Evolutionary conservation across 2,113 vertebrate species (phyloP).

Genomic region (Galeopterus variegatus): DNA sequence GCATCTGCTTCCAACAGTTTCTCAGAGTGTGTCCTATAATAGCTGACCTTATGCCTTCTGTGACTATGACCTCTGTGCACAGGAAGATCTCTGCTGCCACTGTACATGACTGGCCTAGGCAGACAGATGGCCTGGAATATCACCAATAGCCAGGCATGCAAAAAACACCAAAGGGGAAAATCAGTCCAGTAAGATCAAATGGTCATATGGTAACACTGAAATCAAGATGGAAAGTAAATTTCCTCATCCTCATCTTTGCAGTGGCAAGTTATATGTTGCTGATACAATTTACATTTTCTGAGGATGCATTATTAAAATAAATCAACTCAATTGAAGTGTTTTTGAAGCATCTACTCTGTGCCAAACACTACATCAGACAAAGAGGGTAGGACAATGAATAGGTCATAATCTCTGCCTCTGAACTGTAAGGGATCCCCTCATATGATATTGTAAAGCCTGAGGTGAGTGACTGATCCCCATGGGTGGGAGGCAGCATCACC

Average conservation of each 20-base stretch:
- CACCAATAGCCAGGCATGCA: constrained; percentile 11
- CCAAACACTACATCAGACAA: background rate
- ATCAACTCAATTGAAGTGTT: background rate
- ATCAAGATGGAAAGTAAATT: background rate
- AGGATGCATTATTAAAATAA: background rate
- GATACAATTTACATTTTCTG: background rate
- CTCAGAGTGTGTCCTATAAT: background rate
- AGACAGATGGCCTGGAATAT: constrained; percentile 75
- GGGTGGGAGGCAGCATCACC: background rate
- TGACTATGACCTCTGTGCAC: constrained; percentile 27
- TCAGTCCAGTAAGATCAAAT: background rate
- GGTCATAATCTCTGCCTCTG: background rate
- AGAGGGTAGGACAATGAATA: background rate
- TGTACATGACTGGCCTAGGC: background rate
- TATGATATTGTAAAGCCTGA: background rate
- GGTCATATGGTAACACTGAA: background rate
- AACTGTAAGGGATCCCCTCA: background rate
- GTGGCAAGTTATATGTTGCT: background rate
- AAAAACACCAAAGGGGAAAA: constrained; percentile 4
- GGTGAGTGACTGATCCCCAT: background rate
- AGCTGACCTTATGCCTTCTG: constrained; percentile 55
- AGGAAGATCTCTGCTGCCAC: constrained; percentile 51
- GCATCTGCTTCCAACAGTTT: background rate
- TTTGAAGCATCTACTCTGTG: background rate
- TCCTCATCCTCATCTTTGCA: background rate